These are phyloP conservation scores for Brienomyrus brachyistius DNA, from an alignment of 2,113 vertebrate genomes.

Conservation along the genomic window DNA sequence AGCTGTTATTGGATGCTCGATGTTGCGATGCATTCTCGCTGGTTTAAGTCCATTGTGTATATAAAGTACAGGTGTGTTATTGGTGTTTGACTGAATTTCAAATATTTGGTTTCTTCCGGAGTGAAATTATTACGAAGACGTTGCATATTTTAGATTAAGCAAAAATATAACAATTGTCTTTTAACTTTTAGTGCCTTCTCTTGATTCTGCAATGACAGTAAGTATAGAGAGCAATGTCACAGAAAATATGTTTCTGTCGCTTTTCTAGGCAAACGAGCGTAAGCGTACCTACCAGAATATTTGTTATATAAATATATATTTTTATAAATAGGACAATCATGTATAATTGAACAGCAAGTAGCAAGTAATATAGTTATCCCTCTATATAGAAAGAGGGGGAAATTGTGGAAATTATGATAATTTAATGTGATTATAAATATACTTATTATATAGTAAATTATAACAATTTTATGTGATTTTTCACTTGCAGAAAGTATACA, in stretches of 20 bases:
- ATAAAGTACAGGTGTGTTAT: neutral
- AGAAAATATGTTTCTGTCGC: neutral
- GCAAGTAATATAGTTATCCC: neutral
- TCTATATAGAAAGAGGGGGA: neutral
- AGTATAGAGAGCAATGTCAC: neutral
- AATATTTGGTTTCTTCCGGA: neutral
- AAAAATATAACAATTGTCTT: neutral
- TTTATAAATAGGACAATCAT: neutral
- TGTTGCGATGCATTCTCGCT: neutral
- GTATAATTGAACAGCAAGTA: neutral
- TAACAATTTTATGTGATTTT: neutral
- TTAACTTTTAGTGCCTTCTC: neutral
- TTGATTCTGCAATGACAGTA: neutral
- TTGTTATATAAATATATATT: neutral
- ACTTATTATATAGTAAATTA: no score
- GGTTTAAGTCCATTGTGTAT: neutral
- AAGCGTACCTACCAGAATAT: neutral
- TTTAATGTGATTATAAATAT: no score
- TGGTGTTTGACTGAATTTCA: neutral
- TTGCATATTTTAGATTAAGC: neutral
- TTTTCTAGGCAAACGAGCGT: neutral
- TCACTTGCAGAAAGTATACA: slow-evolving; percentile 46
- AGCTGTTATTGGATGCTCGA: neutral
- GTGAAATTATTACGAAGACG: neutral
- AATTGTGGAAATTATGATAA: neutral